A percentile compares a stretch with the other conserved stretches of the same genome.
phyloP scores from a whole-genome alignment of 2,797 vertebrate species.

The Halcyon smyrnensis region DNA sequence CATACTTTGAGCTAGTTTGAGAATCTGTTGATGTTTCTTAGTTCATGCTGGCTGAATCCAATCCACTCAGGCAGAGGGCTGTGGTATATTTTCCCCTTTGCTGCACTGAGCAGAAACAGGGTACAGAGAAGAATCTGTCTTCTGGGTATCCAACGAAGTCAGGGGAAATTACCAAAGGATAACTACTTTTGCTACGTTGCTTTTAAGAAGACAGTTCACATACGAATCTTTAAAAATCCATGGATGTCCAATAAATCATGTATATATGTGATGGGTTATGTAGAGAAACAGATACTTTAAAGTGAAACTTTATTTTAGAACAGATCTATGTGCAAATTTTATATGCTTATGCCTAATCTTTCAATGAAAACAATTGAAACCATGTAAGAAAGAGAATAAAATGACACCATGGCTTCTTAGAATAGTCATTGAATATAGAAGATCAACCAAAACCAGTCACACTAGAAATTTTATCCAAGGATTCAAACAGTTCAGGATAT shows the following conservation, averaged over 20 bases:
- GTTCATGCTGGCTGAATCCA: neutral
- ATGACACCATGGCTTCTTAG: neutral
- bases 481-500: neutral
- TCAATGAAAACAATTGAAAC: neutral
- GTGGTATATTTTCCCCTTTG: constrained; percentile 70
- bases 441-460: neutral
- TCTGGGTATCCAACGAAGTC: neutral
- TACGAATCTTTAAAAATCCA: neutral
- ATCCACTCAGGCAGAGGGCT: neutral
- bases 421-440: neutral
- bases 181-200: neutral
- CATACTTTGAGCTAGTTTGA: neutral
- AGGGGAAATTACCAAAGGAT: neutral
- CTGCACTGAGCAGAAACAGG: constrained; percentile 73
- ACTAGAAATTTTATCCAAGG: neutral
- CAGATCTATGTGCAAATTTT: neutral
- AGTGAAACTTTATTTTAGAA: neutral
- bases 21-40: neutral
- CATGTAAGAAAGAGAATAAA: neutral
- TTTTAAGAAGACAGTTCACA: neutral
- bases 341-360: neutral
- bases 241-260: neutral
- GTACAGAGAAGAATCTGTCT: neutral
- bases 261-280: neutral
- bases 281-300: neutral